phyloP scores from a whole-genome alignment of 2,888 invertebrate genomes.

The Tetragnatha montana region DNA sequence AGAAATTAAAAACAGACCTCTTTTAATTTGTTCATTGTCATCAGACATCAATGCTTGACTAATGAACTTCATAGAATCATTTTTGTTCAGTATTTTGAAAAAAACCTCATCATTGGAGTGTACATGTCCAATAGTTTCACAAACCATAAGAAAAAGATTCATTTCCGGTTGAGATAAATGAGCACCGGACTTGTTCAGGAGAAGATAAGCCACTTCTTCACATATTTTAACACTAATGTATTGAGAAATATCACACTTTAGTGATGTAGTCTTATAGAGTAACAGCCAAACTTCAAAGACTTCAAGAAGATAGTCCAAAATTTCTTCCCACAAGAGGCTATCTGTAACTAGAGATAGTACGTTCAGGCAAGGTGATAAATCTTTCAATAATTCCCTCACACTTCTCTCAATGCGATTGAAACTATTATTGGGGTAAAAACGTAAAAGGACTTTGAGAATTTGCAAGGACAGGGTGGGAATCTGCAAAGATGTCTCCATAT shows the following conservation, averaged over 20 bases:
- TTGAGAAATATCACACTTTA: conserved; percentile 36
- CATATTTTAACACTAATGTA: conserved; percentile 18
- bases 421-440: conserved; percentile 6
- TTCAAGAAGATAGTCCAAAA: conserved; percentile 1
- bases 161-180: conserved; percentile 1
- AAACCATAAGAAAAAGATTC: conserved; percentile 49
- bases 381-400: conserved; percentile 25
- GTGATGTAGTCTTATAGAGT: conserved; percentile 17
- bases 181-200: conserved; percentile 30
- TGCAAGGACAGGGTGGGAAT: conserved; percentile 32
- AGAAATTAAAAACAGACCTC: conserved; percentile 39
- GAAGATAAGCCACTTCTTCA: conserved; percentile 26
- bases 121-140: conserved; percentile 30
- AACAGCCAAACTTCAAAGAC: conserved; percentile 48
- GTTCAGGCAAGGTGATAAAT: too few species aligned
- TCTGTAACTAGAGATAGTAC: conserved; percentile 18
- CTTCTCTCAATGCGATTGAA: conserved; percentile 30
- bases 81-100: conserved; percentile 21
- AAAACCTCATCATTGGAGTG: conserved; percentile 8
- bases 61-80: conserved; percentile 27
- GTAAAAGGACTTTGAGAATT: conserved; percentile 32
- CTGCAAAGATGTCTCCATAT: not conserved
- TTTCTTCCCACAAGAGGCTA: conserved; percentile 19
- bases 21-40: conserved; percentile 26
- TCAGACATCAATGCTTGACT: conserved; percentile 48